Evolutionary conservation across 2,888 invertebrate genomes (phyloP), one percentile per base, ranked within the genome.

Genomic region (Xestoiulus laeticollis): DNA sequence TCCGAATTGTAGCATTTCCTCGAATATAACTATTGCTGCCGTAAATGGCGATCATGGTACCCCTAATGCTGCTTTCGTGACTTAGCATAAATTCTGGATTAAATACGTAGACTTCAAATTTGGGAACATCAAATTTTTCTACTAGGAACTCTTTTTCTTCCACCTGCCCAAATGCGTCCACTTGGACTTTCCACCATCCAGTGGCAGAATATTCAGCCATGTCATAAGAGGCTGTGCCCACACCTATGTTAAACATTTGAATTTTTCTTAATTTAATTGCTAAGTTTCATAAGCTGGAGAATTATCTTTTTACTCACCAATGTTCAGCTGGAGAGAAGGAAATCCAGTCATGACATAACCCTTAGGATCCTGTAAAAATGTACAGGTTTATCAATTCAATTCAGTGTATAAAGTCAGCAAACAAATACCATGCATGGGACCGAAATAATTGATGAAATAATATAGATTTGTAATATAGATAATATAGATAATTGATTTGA

Each of bases 291-390:
- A 6, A n/a, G 1, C n/a, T n/a, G n/a, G n/a, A n/a, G n/a, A n/a
- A n/a, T n/a, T n/a, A n/a, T n/a, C n/a, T n/a, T n/a, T n/a, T 14
- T 33, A 38, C 88, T 89, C 90, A 91, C 92, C 92, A 89, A 91
- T 91, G 89, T 92, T 92, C 53, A 91, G 91, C 32, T 91, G 91
- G 10, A 91, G 90, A 5, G 92, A 92, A 16, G 92, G 91, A 92
- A 92, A 92, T 87, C 92, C 90, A 87, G 92, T 91, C 91, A 92
- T 92, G 19, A 92, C 90, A 85, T 91, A 90, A 22, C 91, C 92
- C 89, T 92, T 91, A 0, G 92, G 91, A 90, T 92, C 92, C 92
- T 92, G 89, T 68, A 86, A 87, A 85, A 87, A 48, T n/a, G 38
- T 1, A 78, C n/a, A n/a, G n/a, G 82, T 33, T 83, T n/a, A 86